Percentiles rank a stretch among this genome's conserved stretches.
These are phyloP conservation scores for Tachuris rubrigastra DNA, from an alignment of 2,113 vertebrate species.

Conservation along the genomic window DNA sequence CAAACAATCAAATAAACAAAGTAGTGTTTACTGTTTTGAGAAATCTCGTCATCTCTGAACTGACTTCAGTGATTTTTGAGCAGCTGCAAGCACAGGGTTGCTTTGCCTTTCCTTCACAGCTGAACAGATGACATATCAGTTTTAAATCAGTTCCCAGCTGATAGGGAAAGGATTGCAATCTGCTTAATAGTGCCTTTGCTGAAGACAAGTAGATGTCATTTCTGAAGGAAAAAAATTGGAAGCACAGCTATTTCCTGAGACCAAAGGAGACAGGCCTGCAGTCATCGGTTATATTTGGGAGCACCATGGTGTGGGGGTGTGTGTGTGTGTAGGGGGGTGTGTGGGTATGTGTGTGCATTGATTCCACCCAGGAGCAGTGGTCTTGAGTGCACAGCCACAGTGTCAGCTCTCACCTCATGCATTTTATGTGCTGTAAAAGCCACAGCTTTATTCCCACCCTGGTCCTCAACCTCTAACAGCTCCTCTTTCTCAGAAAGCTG, in stretches of 20 bases:
- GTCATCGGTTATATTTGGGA: rapidly evolving
- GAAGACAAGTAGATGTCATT: background rate
- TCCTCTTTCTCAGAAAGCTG: background rate
- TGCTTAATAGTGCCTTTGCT: background rate
- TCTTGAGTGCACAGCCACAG: background rate
- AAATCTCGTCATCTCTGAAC: background rate
- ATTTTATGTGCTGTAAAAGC: background rate
- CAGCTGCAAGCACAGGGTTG: background rate
- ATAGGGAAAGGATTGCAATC: background rate
- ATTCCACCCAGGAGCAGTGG: background rate
- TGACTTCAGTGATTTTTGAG: background rate
- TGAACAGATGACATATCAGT: background rate
- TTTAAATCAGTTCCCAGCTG: background rate
- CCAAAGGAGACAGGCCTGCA: background rate
- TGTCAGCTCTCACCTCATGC: background rate
- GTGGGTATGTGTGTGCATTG: background rate
- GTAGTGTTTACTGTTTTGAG: background rate
- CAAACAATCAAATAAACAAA: background rate
- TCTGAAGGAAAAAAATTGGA: background rate
- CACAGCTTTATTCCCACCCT: background rate
- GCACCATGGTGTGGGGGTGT: rapidly evolving
- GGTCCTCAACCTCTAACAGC: background rate
- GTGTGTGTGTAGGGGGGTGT: too few species aligned
- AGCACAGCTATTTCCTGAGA: background rate
- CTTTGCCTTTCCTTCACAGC: background rate